Evolutionary conservation across 2,888 invertebrate species (phyloP), one percentile per base, ranked within the genome.

Genomic region (Himalopsyche kuldschensis): DNA sequence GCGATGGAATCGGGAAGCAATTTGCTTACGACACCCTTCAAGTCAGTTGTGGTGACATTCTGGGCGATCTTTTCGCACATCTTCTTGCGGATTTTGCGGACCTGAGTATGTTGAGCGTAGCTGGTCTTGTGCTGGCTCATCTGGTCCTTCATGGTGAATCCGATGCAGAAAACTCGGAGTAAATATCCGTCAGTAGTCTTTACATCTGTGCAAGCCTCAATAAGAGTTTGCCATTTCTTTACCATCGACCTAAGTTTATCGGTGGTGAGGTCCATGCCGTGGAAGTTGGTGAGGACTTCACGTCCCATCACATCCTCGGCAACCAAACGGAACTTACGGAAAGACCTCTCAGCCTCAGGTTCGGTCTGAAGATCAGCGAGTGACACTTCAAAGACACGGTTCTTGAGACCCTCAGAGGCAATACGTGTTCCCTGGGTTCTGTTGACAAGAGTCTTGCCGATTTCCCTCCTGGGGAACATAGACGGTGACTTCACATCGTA

Each of bases 181-280:
- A 98, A 91, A 90, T 97, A 99, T 4, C 99, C 99, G 89, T 99
- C 99, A 1, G 98, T 98, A 82, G 99, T 99, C 92, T 98, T 99
- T 32, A 99, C 99, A 89, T 99, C 99, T 87, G 97, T 96, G 90
- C 97, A 97, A 87, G 98, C 98, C 90, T 99, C 99, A 87, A 99
- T 98, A 80, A 99, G 92, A 0, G 99, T 99, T 93, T 98, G 95
- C 99, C 99, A 99, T 92, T 99, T 99, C 93, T 99, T 99, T 10
- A 99, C 99, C 98, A 99, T 99, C 87, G 98, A 99, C 88, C 99
- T 95, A 88, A 99, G 94, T 91, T 99, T 99, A 90, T 99, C 99
- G 84, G 99, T 98, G 87, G 99, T 99, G 89, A 99, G 94, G 90
- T 98, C 98, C 99, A 99, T 99, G 15, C 99, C 99, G 88, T 99